These are phyloP conservation scores for Romanomermis culicivorax DNA, from an alignment of 2,888 invertebrate genomes.

Conservation along the genomic window DNA sequence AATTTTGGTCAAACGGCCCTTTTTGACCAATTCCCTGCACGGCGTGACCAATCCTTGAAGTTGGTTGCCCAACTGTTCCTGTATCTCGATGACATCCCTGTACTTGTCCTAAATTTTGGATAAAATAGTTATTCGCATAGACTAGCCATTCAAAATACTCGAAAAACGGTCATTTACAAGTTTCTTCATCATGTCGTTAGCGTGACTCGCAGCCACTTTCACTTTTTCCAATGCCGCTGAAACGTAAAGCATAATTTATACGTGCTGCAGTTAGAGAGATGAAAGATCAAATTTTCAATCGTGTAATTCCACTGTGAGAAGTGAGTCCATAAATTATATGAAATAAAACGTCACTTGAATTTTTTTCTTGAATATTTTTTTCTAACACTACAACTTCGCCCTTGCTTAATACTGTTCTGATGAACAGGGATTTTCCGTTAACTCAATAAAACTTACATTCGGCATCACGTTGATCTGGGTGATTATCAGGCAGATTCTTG, in stretches of 20 bases:
- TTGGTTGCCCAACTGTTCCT: constrained; percentile 39
- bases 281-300: no score
- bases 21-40: constrained; percentile 37
- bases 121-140: background rate
- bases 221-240: constrained; percentile 37
- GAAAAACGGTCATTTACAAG: constrained; percentile 30
- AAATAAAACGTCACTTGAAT: no score
- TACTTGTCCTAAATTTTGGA: constrained; percentile 37
- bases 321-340: no score
- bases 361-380: no score
- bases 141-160: no score
- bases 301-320: background rate
- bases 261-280: no score
- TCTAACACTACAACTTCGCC: no score
- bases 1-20: constrained; percentile 37
- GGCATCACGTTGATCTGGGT: constrained; percentile 36
- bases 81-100: constrained; percentile 42
- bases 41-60: constrained; percentile 42
- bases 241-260: background rate
- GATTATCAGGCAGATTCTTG: constrained; percentile 34
- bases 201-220: constrained; percentile 42
- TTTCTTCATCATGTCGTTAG: constrained; percentile 46
- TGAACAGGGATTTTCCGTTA: no score
- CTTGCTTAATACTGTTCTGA: no score
- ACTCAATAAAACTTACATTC: no score